phyloP scores from a whole-genome alignment of 2,888 invertebrate genomes.

The Romanomermis culicivorax region DNA sequence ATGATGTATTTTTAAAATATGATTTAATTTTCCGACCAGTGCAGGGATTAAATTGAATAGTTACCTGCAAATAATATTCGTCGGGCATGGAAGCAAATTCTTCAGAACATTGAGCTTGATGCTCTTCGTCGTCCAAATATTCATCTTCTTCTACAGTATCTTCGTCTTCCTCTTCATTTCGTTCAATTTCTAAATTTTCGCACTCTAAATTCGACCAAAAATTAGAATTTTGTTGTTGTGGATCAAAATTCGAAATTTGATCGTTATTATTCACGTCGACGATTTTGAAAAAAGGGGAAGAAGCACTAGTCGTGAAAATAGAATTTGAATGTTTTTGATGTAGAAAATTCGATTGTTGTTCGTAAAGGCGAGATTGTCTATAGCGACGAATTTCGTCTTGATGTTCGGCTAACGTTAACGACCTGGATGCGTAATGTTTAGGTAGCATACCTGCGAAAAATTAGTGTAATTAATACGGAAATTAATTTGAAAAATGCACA shows the following conservation, averaged over 20 bases:
- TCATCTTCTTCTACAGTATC: slow-evolving; percentile 24
- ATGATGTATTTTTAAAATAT: no score
- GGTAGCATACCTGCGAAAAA: slow-evolving; percentile 1
- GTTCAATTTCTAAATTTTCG: slow-evolving; percentile 5
- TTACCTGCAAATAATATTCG: slow-evolving; percentile 23
- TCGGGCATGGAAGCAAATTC: background rate
- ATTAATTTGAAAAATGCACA: no score
- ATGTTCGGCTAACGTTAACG: background rate
- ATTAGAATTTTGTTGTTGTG: no score
- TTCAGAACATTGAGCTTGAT: background rate
- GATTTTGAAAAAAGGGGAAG: background rate
- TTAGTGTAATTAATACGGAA: no score
- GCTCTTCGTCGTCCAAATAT: slow-evolving; percentile 21
- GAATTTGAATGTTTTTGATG: background rate
- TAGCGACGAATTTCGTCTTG: background rate
- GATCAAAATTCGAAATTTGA: background rate
- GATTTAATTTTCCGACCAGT: no score
- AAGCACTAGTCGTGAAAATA: background rate
- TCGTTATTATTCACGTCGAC: background rate
- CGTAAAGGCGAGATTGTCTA: background rate
- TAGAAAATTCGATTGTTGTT: background rate
- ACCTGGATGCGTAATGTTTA: background rate
- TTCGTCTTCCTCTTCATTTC: slow-evolving; percentile 15
- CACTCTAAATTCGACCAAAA: background rate
- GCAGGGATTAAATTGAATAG: no score